Evolutionary conservation across 2,113 vertebrate genomes (phyloP).

Genomic region (Pseudopipra pipra): DNA sequence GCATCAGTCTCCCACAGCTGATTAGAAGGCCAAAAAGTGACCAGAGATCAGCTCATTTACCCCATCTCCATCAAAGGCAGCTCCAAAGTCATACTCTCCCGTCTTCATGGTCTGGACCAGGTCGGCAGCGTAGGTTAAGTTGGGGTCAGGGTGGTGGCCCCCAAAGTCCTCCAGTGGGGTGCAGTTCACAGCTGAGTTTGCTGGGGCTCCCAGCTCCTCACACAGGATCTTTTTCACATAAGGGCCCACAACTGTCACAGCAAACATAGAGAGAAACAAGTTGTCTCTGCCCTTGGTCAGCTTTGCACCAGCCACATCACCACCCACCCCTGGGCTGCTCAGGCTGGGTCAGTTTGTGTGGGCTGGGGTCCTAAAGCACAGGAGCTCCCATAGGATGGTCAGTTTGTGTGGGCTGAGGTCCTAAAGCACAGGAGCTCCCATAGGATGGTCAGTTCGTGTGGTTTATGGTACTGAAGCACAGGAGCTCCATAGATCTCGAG

Average conservation of each 20-base stretch:
- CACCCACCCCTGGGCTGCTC: neutral
- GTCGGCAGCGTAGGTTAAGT: slow-evolving; percentile 94
- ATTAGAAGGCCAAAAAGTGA: neutral
- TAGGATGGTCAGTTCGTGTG: no score
- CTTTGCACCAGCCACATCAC: neutral
- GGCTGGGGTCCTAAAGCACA: no score
- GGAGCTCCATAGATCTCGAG: neutral
- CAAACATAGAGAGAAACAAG: neutral
- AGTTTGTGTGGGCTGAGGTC: no score
- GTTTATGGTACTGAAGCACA: no score
- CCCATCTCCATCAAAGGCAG: slow-evolving; percentile 97
- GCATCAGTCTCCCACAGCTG: neutral
- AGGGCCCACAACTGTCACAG: slow-evolving; percentile 86
- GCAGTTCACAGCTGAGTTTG: slow-evolving; percentile 91
- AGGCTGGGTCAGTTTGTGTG: fast-evolving
- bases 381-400: no score
- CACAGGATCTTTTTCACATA: slow-evolving; percentile 97
- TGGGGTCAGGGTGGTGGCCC: slow-evolving; percentile 97
- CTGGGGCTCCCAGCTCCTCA: slow-evolving; percentile 93
- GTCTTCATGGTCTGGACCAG: slow-evolving; percentile 94
- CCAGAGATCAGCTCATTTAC: slow-evolving; percentile 69
- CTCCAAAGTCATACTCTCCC: slow-evolving; percentile 94
- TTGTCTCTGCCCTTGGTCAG: neutral
- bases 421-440: neutral
- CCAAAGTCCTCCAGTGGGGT: slow-evolving; percentile 93